Conservation (phyloP, 92 coral and sea anemone species). For the Actinostola sp. region DNA sequence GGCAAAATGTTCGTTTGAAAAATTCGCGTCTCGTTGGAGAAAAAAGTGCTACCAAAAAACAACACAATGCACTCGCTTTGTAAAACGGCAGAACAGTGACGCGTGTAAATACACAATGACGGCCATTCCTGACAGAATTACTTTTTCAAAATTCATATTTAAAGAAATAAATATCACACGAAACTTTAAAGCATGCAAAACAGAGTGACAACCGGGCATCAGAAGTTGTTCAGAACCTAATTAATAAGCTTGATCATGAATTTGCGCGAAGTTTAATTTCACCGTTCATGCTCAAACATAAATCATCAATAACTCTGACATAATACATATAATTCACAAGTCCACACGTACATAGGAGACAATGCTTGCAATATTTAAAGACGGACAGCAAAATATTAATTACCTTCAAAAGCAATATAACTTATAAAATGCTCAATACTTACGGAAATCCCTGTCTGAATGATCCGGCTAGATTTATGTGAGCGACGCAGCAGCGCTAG, state of each 20-base stretch:
- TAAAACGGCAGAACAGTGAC: too few species aligned
- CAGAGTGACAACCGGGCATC: too few species aligned
- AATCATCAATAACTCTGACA: too few species aligned
- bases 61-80: not conserved
- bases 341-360: too few species aligned
- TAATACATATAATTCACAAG: not conserved
- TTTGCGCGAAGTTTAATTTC: not conserved
- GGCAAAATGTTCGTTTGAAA: slow-evolving; percentile 9
- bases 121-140: too few species aligned
- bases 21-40: not conserved
- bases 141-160: too few species aligned
- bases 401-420: slow-evolving; percentile 21
- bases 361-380: slow-evolving; percentile 14
- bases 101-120: too few species aligned
- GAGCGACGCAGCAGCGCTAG: too few species aligned
- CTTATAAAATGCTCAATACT: slow-evolving; percentile 5
- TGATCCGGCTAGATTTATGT: not conserved
- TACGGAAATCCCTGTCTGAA: slow-evolving; percentile 24
- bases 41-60: not conserved
- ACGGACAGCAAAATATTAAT: slow-evolving; percentile 14
- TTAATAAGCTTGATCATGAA: too few species aligned
- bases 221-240: too few species aligned
- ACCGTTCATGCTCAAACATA: not conserved
- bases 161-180: too few species aligned
- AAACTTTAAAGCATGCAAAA: too few species aligned